Evolutionary conservation across 2,797 vertebrate species (phyloP).

Genomic region (Silurus aristotelis): DNA sequence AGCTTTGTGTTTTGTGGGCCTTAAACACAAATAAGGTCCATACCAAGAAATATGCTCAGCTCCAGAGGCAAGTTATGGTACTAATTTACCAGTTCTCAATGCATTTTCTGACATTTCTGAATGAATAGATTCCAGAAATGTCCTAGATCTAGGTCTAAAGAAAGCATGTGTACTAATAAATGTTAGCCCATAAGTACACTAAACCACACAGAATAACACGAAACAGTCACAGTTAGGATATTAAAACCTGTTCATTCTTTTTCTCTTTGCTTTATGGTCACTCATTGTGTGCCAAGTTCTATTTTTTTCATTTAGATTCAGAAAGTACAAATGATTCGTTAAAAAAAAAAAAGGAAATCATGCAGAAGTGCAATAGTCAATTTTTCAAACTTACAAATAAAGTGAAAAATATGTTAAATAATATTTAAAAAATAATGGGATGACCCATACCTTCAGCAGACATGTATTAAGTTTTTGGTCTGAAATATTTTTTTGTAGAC

Average conservation of each 20-base stretch:
- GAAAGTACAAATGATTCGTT: neutral
- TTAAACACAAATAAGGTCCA: conserved; percentile 28
- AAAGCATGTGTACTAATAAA: conserved; percentile 12
- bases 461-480: neutral
- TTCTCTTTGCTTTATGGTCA: neutral
- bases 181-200: neutral
- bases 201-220: neutral
- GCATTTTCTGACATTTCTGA: conserved; percentile 14
- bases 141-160: neutral
- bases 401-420: neutral
- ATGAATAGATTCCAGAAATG: conserved; percentile 9
- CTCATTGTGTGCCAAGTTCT: neutral
- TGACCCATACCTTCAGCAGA: neutral
- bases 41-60: conserved; percentile 15
- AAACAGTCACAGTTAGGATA: neutral
- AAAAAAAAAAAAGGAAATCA: neutral
- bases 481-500: neutral
- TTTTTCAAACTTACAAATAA: neutral
- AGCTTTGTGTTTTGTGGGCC: conserved; percentile 24
- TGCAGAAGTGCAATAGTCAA: neutral
- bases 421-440: neutral
- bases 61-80: conserved; percentile 28
- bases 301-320: neutral
- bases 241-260: neutral
- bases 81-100: conserved; percentile 30